phyloP scores from a whole-genome alignment of 2,797 vertebrate genomes.

The Sciurus vulgaris region DNA sequence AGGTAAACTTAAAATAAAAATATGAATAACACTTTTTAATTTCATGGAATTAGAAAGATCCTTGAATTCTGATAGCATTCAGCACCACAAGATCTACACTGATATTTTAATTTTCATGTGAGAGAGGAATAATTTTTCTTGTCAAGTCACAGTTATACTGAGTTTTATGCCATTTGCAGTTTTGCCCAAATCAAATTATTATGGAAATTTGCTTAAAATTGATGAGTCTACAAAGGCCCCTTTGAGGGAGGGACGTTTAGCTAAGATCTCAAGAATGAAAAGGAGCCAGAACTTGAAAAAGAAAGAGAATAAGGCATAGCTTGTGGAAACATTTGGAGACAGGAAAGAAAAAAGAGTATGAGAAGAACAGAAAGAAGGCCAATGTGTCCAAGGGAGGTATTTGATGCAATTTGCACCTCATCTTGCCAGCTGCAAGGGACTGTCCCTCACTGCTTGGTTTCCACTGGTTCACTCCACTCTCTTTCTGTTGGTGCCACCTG shows the following conservation, averaged over 20 bases:
- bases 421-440: not conserved
- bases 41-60: not conserved
- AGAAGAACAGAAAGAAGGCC: not conserved
- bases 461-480: not conserved
- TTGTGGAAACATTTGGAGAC: not conserved
- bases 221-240: not conserved
- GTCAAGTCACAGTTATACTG: not conserved
- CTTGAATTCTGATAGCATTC: not conserved
- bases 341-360: not conserved
- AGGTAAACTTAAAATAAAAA: constrained; percentile 24
- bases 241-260: not conserved
- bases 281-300: not conserved
- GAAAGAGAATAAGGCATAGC: not conserved
- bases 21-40: not conserved
- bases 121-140: not conserved
- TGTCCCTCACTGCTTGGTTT: not conserved
- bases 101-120: not conserved
- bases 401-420: not conserved
- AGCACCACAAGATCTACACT: not conserved
- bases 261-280: not conserved
- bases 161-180: not conserved
- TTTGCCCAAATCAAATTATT: constrained; percentile 27
- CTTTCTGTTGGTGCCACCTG: not conserved
- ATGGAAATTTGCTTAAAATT: not conserved
- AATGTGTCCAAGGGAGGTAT: not conserved